A percentile compares a stretch with the other conserved stretches of the same genome.
These are phyloP conservation scores for Daktulosphaira vitifoliae DNA, from an alignment of 1,140 invertebrate genomes.

Conservation along the genomic window DNA sequence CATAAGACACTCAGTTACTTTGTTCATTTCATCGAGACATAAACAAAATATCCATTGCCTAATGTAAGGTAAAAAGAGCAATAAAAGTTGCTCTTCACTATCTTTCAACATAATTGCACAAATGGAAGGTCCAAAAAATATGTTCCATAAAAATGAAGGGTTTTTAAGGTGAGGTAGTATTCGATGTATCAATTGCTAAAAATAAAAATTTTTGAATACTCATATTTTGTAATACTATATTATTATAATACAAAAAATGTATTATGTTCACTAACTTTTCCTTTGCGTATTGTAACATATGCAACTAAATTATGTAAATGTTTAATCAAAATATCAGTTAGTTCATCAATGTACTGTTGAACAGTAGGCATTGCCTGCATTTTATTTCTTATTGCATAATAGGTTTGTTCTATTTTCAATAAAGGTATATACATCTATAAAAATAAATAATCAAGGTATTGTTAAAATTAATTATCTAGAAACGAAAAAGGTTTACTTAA, in stretches of 20 bases:
- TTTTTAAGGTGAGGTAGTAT: slow-evolving; percentile 21
- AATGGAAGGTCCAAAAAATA: slow-evolving; percentile 22
- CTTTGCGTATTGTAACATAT: slow-evolving; percentile 31
- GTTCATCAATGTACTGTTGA: slow-evolving; percentile 8
- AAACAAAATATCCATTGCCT: slow-evolving; percentile 28
- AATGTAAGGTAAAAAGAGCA: slow-evolving; percentile 19
- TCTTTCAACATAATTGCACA: slow-evolving; percentile 20
- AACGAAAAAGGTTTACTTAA: too few species aligned
- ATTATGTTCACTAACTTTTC: slow-evolving; percentile 9
- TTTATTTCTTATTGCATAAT: slow-evolving; percentile 23
- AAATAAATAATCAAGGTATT: background rate
- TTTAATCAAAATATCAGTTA: background rate
- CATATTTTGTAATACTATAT: background rate
- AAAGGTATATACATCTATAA: slow-evolving; percentile 16
- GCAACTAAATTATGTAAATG: slow-evolving; percentile 25
- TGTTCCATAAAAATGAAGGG: slow-evolving; percentile 13
- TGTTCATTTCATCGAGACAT: background rate
- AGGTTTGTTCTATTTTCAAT: slow-evolving; percentile 28
- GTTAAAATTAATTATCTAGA: too few species aligned
- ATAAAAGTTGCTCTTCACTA: slow-evolving; percentile 8
- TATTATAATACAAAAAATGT: background rate
- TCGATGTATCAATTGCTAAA: slow-evolving; percentile 14
- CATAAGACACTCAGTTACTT: slow-evolving; percentile 21
- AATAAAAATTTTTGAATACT: background rate
- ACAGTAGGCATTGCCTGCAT: background rate